phyloP scores from a whole-genome alignment of 2,888 invertebrate species.

The Erebia epiphron region DNA sequence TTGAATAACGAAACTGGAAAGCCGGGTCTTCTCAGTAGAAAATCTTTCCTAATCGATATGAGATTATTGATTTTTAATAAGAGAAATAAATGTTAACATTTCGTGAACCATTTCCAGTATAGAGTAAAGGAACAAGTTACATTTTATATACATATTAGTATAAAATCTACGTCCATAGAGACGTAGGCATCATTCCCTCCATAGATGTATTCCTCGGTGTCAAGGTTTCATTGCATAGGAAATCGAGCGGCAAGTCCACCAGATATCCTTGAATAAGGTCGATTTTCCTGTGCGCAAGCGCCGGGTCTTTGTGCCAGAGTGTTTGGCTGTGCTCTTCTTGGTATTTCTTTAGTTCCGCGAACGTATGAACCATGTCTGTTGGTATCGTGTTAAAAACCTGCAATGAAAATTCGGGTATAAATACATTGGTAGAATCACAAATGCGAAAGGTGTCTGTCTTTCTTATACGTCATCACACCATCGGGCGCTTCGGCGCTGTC shows the following conservation, averaged over 20 bases:
- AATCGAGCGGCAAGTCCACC: conserved; percentile 94
- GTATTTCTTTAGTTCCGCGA: conserved; percentile 89
- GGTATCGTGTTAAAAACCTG: conserved; percentile 95
- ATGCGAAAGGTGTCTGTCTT: too few relatives aligned
- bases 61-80: too few relatives aligned
- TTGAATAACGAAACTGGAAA: too few relatives aligned
- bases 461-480: too few relatives aligned
- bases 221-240: conserved; percentile 93
- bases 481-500: too few relatives aligned
- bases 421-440: not conserved
- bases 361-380: conserved; percentile 89
- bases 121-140: not conserved
- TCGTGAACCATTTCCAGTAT: too few relatives aligned
- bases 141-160: not conserved
- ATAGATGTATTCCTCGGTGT: conserved; percentile 92
- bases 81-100: too few relatives aligned
- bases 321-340: conserved; percentile 86
- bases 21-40: too few relatives aligned
- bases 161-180: conserved; percentile 90
- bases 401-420: conserved; percentile 39
- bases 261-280: conserved; percentile 92
- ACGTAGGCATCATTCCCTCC: conserved; percentile 96
- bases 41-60: too few relatives aligned
- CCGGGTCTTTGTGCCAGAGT: conserved; percentile 88
- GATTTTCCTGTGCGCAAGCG: conserved; percentile 87